These are phyloP conservation scores for Peromyscus polionotus DNA, from an alignment of 2,113 vertebrate genomes.

Conservation along the genomic window DNA sequence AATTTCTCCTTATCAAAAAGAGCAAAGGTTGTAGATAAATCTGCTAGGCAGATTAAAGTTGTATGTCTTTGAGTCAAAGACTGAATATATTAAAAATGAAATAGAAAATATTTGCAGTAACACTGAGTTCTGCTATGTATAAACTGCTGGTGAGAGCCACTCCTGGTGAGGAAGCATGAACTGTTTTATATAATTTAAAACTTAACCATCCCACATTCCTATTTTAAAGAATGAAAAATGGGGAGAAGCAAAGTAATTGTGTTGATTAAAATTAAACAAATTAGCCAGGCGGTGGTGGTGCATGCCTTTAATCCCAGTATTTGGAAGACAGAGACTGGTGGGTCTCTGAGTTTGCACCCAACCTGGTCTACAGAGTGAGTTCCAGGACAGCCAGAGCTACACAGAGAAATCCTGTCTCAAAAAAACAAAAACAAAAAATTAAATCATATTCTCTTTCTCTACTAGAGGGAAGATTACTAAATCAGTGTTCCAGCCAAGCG, in stretches of 20 bases:
- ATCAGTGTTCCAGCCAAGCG: not conserved
- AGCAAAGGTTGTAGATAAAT: not conserved
- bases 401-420: too few species aligned
- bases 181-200: conserved; percentile 9
- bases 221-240: not conserved
- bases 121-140: not conserved
- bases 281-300: too few species aligned
- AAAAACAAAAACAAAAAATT: too few species aligned
- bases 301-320: too few species aligned
- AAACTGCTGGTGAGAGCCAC: not conserved
- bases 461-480: not conserved
- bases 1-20: not conserved
- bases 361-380: too few species aligned
- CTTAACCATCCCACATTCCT: not conserved
- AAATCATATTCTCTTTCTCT: not conserved
- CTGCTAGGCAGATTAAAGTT: not conserved
- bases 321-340: too few species aligned
- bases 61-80: conserved; percentile 1
- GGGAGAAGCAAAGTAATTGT: not conserved
- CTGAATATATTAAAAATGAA: not conserved
- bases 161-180: not conserved
- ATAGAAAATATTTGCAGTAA: not conserved
- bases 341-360: too few species aligned
- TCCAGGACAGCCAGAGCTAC: too few species aligned
- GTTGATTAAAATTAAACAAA: conserved; percentile 10